Conservation (phyloP, 2,113 vertebrate genomes). For the Clinocottus analis region DNA sequence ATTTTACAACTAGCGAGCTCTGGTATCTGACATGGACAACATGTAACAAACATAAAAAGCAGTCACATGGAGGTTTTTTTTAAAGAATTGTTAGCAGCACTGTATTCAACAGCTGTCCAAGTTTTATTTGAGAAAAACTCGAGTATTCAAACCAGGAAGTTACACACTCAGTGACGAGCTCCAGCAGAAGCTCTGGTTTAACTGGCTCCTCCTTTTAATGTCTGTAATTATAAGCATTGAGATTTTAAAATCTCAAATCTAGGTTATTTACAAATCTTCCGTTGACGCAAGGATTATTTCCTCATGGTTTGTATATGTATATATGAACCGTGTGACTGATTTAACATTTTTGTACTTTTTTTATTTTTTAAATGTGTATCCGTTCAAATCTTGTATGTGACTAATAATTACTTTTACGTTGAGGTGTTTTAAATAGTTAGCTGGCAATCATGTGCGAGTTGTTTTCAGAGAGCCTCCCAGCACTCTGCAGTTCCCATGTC, state of each 20-base stretch:
- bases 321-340: not conserved
- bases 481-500: not conserved
- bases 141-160: not conserved
- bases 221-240: not conserved
- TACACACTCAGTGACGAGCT: not conserved
- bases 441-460: slow-evolving; percentile 2
- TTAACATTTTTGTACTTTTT: slow-evolving; percentile 1
- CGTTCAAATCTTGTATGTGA: slow-evolving; percentile 3
- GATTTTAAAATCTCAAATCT: not conserved
- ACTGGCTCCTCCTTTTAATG: not conserved
- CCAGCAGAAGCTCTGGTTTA: not conserved
- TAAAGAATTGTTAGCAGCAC: not conserved
- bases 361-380: not conserved
- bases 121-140: not conserved
- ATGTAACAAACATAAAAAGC: not conserved
- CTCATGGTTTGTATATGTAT: not conserved
- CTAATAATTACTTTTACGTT: not conserved
- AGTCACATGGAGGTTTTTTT: not conserved
- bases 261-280: not conserved
- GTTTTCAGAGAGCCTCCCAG: not conserved
- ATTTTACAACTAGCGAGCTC: not conserved
- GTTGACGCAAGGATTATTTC: not conserved
- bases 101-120: not conserved
- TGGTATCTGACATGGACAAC: not conserved
- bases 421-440: slow-evolving; percentile 11